Evolutionary conservation across 2,888 invertebrate species (phyloP).

Genomic region (Pachydiplax longipennis): DNA sequence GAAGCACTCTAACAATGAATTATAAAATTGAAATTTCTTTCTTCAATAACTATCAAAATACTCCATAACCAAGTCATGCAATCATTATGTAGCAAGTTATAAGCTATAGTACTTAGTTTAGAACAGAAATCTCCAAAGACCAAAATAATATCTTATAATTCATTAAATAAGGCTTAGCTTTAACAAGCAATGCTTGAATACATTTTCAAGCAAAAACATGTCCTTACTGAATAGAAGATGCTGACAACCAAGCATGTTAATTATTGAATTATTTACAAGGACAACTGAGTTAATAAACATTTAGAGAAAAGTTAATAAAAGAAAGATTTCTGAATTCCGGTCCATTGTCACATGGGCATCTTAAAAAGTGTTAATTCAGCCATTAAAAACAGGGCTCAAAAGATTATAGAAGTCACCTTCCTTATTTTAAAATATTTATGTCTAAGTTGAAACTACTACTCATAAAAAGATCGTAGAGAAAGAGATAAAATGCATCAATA

Average conservation of each 20-base stretch:
- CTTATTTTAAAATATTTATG: too few species aligned
- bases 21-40: not conserved
- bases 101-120: not conserved
- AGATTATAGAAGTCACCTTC: too few species aligned
- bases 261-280: not conserved
- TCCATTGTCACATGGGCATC: too few species aligned
- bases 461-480: too few species aligned
- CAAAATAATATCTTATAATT: not conserved
- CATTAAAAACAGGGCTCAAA: too few species aligned
- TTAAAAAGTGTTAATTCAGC: too few species aligned
- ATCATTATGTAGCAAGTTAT: not conserved
- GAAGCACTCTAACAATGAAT: too few species aligned
- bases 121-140: not conserved
- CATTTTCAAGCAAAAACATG: not conserved
- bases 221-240: not conserved
- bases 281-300: not conserved
- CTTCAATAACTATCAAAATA: not conserved
- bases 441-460: too few species aligned
- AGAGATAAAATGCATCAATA: too few species aligned
- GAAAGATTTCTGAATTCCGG: not conserved
- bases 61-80: not conserved
- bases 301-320: not conserved
- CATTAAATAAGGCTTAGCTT: not conserved
- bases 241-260: not conserved
- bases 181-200: not conserved